phyloP scores from a whole-genome alignment of 2,888 invertebrate genomes.

The Patella depressa region DNA sequence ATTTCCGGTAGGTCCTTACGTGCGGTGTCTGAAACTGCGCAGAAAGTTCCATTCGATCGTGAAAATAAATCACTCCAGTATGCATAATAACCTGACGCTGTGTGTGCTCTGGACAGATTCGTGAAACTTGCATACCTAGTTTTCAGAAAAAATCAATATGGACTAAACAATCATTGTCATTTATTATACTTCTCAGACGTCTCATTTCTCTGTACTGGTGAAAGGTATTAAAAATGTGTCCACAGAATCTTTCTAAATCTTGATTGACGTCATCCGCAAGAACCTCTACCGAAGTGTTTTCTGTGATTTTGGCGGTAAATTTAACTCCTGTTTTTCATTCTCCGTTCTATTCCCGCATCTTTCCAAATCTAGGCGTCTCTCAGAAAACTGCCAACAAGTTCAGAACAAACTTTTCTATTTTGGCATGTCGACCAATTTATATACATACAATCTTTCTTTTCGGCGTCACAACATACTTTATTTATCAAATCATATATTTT shows the following conservation, averaged over 20 bases:
- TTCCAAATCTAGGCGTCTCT: too few relatives aligned
- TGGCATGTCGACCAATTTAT: background rate
- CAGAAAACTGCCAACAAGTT: too few relatives aligned
- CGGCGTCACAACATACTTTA: background rate
- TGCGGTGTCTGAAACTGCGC: background rate
- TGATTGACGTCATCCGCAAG: too few relatives aligned
- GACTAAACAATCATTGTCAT: background rate
- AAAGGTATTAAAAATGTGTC: background rate
- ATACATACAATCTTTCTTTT: background rate
- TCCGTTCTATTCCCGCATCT: too few relatives aligned
- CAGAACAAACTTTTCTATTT: background rate
- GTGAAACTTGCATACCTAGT: too few relatives aligned
- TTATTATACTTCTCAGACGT: background rate
- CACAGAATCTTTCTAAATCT: background rate
- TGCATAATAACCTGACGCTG: too few relatives aligned
- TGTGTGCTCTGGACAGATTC: background rate
- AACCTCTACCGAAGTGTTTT: too few relatives aligned
- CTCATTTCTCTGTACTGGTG: background rate
- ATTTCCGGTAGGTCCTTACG: background rate
- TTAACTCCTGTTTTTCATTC: too few relatives aligned
- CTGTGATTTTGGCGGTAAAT: too few relatives aligned
- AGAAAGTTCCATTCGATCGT: too few relatives aligned
- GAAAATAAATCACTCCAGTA: too few relatives aligned
- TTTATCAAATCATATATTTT: background rate
- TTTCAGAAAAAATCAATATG: background rate